These are phyloP conservation scores for Phrynocephalus guinanensis DNA, from an alignment of 2,797 vertebrate species.

Conservation along the genomic window DNA sequence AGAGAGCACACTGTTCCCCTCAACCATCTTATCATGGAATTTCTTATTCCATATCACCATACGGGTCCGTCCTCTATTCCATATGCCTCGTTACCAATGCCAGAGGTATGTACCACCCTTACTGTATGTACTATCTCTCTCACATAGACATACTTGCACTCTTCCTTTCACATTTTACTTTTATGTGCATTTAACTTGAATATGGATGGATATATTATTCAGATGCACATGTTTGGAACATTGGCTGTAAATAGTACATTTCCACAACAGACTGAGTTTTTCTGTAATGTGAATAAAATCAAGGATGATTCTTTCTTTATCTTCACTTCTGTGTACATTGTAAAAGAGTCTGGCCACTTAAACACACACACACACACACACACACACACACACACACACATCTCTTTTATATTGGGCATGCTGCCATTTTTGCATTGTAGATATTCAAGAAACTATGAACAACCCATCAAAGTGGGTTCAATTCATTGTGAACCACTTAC, in stretches of 20 bases:
- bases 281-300: neutral
- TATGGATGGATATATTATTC: no score
- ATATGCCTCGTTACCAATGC: no score
- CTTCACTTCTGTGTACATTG: neutral
- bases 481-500: neutral
- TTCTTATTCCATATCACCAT: no score
- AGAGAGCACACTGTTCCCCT: no score
- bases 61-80: no score
- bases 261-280: neutral
- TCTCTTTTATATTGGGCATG: neutral
- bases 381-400: neutral
- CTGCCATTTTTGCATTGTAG: neutral
- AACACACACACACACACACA: neutral
- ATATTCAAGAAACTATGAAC: constrained; percentile 40
- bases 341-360: neutral
- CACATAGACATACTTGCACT: no score
- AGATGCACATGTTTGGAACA: no score
- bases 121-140: no score
- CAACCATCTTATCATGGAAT: no score
- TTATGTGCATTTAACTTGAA: no score
- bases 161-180: no score
- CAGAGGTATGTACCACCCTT: no score
- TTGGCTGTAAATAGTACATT: neutral
- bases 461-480: constrained; percentile 16
- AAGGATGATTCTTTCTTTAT: neutral